Conservation (phyloP, 2,113 vertebrate genomes). For the Paradoxurus hermaphroditus region DNA sequence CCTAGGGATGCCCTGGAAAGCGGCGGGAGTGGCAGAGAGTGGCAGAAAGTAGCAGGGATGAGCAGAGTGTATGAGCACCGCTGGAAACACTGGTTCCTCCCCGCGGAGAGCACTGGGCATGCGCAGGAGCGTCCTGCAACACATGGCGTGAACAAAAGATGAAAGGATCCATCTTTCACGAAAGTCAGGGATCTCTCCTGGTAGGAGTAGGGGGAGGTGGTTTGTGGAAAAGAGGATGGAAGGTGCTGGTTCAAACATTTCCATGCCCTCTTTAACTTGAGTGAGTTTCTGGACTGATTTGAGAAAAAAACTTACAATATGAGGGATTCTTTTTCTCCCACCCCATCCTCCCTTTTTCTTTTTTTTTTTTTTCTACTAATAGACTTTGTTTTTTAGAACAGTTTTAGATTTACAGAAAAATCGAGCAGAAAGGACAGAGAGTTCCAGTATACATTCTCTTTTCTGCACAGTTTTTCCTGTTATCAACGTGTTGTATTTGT, state of each 20-base stretch:
- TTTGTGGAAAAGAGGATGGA: neutral
- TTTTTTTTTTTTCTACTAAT: too few species aligned
- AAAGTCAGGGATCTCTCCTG: neutral
- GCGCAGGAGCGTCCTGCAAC: neutral
- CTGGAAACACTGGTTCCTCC: fast-evolving
- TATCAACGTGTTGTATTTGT: neutral
- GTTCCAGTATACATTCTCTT: neutral
- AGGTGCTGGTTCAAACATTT: neutral
- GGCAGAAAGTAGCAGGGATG: fast-evolving
- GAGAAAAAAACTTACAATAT: neutral
- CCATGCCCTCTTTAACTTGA: neutral
- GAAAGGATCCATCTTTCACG: neutral
- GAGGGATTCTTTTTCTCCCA: neutral
- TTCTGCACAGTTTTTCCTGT: neutral
- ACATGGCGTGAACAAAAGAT: too few species aligned
- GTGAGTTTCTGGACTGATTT: neutral
- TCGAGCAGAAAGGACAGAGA: neutral
- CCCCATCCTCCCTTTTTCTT: neutral
- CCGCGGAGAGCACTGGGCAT: neutral
- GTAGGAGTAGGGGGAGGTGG: neutral
- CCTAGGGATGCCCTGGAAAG: neutral
- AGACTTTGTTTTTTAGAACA: neutral
- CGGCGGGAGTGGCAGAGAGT: neutral
- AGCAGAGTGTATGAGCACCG: fast-evolving
- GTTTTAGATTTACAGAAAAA: neutral